Conservation (phyloP, 2,797 vertebrate species). For the Iguana delicatissima region DNA sequence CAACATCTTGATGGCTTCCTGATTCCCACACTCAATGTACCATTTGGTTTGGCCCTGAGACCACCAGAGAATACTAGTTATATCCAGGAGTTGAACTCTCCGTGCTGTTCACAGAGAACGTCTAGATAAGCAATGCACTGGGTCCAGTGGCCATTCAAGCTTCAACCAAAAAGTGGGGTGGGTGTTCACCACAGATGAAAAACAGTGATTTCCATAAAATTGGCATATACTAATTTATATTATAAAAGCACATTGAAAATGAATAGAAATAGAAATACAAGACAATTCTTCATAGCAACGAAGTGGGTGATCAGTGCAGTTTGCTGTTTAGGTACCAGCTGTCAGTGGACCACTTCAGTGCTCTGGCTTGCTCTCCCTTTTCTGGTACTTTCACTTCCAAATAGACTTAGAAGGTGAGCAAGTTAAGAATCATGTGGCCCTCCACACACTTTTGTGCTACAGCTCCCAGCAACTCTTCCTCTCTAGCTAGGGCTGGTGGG, state of each 20-base stretch:
- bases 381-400: too few species aligned
- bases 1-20: too few species aligned
- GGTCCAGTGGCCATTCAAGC: background rate
- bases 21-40: background rate
- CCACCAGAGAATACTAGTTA: background rate
- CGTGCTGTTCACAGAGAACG: background rate
- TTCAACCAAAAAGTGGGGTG: background rate
- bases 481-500: too few species aligned
- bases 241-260: background rate
- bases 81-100: background rate
- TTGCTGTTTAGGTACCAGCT: too few species aligned
- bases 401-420: too few species aligned
- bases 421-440: too few species aligned
- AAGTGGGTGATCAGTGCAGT: background rate
- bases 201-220: background rate
- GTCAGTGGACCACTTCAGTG: too few species aligned
- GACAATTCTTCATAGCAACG: background rate
- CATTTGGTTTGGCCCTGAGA: background rate
- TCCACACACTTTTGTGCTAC: too few species aligned
- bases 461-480: too few species aligned
- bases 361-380: too few species aligned
- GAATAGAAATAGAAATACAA: background rate
- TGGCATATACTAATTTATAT: background rate
- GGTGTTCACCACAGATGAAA: background rate
- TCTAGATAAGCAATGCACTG: background rate